Evolutionary conservation across 2,113 vertebrate species (phyloP).

Genomic region (Macaca mulatta): DNA sequence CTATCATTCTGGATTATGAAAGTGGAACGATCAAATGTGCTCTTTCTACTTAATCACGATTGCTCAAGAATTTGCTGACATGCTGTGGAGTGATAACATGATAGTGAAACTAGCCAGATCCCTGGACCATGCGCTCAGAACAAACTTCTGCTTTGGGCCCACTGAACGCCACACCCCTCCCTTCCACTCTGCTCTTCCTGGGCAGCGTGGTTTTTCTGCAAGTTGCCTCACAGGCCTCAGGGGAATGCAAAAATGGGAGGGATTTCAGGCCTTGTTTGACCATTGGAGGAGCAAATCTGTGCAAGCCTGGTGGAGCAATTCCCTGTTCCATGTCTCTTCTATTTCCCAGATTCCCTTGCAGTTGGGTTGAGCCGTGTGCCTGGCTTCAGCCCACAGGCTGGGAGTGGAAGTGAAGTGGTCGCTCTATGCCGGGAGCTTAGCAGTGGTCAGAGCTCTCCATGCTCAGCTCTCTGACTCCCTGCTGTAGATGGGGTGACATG

Average conservation of each 20-base stretch:
- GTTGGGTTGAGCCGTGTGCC: neutral
- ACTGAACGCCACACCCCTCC: neutral
- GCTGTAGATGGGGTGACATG: neutral
- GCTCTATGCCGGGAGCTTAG: neutral
- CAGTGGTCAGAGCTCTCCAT: neutral
- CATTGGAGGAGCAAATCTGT: neutral
- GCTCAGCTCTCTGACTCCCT: too few relatives aligned
- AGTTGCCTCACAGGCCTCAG: neutral
- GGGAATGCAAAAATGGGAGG: neutral
- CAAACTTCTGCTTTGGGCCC: conserved; percentile 55
- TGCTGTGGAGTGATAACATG: conserved; percentile 79
- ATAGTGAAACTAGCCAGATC: conserved; percentile 83
- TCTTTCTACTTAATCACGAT: conserved; percentile 66
- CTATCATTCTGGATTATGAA: conserved; percentile 84
- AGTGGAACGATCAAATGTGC: conserved; percentile 75
- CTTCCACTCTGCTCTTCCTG: neutral
- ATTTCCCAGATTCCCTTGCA: neutral
- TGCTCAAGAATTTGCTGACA: conserved; percentile 84
- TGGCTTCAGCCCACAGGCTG: neutral
- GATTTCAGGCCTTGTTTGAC: too few relatives aligned
- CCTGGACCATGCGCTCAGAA: neutral
- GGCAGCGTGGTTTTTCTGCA: neutral
- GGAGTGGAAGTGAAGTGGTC: too few relatives aligned
- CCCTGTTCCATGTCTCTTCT: too few relatives aligned
- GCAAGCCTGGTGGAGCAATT: neutral